Evolutionary conservation across 2,797 vertebrate species (phyloP).

Genomic region (Macropodus opercularis): DNA sequence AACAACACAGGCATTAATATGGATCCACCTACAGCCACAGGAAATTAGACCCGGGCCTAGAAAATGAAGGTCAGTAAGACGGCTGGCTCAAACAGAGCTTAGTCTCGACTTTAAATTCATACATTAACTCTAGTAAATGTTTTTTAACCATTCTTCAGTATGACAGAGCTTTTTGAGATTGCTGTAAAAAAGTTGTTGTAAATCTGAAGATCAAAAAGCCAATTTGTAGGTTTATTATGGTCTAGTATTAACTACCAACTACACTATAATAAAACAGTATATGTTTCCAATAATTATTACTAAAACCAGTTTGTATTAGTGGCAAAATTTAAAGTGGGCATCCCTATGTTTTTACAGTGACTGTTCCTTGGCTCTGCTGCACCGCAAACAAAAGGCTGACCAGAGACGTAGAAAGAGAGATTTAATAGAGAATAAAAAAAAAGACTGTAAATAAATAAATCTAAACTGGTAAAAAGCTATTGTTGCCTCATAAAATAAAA

Average conservation of each 20-base stretch:
- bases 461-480: slow-evolving; percentile 63
- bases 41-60: slow-evolving; percentile 24
- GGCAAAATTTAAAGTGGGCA: not conserved
- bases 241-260: no score
- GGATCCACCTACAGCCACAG: slow-evolving; percentile 14
- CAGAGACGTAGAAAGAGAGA: slow-evolving; percentile 50
- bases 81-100: slow-evolving; percentile 32
- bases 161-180: no score
- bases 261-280: no score
- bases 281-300: no score
- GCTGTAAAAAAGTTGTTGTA: no score
- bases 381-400: slow-evolving; percentile 29
- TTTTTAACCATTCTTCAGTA: no score
- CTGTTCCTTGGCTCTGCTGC: not conserved
- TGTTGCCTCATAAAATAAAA: slow-evolving; percentile 59
- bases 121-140: not conserved
- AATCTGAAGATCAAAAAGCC: no score
- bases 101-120: not conserved
- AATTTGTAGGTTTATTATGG: no score
- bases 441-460: slow-evolving; percentile 77
- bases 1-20: slow-evolving; percentile 14
- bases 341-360: not conserved
- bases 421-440: slow-evolving; percentile 83
- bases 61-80: slow-evolving; percentile 6
- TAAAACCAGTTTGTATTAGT: not conserved